Evolutionary conservation across 2,113 vertebrate species (phyloP), one percentile per base, ranked within the genome.

Genomic region (Oryzias javanicus): DNA sequence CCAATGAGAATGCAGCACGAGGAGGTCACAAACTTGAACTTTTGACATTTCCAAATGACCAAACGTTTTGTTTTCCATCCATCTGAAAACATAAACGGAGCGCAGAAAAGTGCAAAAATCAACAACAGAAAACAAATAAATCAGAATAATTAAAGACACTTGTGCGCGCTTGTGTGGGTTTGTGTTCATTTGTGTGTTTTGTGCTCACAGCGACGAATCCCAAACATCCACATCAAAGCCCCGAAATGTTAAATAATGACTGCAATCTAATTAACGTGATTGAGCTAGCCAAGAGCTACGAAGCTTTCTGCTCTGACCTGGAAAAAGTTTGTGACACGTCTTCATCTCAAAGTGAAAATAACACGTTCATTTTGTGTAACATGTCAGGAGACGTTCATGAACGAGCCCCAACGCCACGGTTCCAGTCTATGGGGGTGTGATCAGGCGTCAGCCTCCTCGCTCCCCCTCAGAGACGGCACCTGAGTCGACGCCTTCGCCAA

Each of bases 181-280:
- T 73, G 42, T 60, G 50, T 19, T 4, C 71, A 66, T 70, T 51
- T 54, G 60, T 59, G 67, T 15, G 68, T 13, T 71, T 15, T 40
- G 48, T 24, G 78, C 86, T 88, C 73, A 53, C 61, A 86, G 86
- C 79, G 20, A 83, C 74, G 67, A 78, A 82, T 74, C 70, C 72
- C 73, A 84, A 89, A 77, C 78, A 76, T 87, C 79, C 82, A 89
- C 85, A 89, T 89, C 82, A 90, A 90, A 90, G 87, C 79, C 58
- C 74, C 76, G 55, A 84, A 86, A 85, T 84, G 85, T 86, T 88
- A 84, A 89, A 89, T 87, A 88, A 89, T 87, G 81, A 90, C 83
- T 84, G 67, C 81, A 67, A 50, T 72, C 78, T 85, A 73, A 85
- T 86, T 86, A 89, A 70, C 49, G 58, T 85, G 81, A 86, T 82